These are phyloP conservation scores for Larimichthys crocea DNA, from an alignment of 2,113 vertebrate genomes.

Conservation along the genomic window DNA sequence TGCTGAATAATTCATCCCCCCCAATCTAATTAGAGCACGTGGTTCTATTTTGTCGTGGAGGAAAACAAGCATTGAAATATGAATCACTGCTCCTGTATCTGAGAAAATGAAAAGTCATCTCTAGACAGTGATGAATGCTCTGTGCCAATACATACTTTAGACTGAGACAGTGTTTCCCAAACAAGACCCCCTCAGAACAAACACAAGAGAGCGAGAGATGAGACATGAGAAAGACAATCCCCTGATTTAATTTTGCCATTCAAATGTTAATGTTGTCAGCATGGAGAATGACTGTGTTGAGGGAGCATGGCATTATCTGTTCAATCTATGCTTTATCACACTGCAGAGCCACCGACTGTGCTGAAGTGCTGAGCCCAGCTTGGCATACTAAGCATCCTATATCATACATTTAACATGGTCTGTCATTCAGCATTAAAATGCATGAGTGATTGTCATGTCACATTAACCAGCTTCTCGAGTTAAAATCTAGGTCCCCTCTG, in stretches of 20 bases:
- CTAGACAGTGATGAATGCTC: conserved; percentile 20
- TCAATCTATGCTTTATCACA: conserved; percentile 5
- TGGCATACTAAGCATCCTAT: not conserved
- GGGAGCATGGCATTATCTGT: not conserved
- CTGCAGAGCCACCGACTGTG: not conserved
- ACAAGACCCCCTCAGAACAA: not conserved
- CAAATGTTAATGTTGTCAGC: conserved; percentile 2
- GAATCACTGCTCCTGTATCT: conserved; percentile 39
- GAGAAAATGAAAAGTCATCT: conserved; percentile 36
- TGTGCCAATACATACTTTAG: not conserved
- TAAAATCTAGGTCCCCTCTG: not conserved
- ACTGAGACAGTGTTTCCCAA: conserved; percentile 30
- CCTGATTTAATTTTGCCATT: conserved; percentile 31
- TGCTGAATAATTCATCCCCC: conserved; percentile 67
- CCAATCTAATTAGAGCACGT: conserved; percentile 57
- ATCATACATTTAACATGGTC: not conserved
- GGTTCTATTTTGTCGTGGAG: conserved; percentile 46
- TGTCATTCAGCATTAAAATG: conserved; percentile 29
- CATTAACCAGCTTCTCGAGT: not conserved
- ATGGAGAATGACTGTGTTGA: not conserved
- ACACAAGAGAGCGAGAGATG: not conserved
- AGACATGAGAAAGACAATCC: not conserved
- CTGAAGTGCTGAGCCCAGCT: not conserved
- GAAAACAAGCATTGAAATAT: conserved; percentile 61
- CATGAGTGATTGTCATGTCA: not conserved